Percentiles rank a stretch among this genome's conserved stretches.
phyloP scores from a whole-genome alignment of 2,888 invertebrate genomes.

The Sarcophaga variegata region DNA sequence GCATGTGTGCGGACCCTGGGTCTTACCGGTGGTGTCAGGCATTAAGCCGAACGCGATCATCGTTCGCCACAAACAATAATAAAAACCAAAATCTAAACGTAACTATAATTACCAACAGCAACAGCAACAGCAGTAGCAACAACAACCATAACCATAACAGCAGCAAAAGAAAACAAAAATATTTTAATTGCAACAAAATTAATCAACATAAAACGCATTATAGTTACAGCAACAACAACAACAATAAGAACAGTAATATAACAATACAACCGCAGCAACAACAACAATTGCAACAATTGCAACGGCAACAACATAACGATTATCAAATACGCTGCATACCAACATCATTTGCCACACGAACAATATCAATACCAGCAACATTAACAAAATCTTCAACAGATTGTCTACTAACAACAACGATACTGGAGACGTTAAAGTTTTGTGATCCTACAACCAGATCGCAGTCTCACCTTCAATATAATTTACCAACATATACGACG shows the following conservation, averaged over 20 bases:
- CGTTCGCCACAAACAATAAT: constrained; percentile 80
- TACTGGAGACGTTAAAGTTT: constrained; percentile 70
- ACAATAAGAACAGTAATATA: constrained; percentile 15
- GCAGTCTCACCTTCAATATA: constrained; percentile 63
- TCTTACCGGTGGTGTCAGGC: constrained; percentile 86
- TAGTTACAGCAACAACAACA: constrained; percentile 66
- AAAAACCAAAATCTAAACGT: constrained; percentile 72
- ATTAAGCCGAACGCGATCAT: constrained; percentile 84
- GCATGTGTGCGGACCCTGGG: constrained; percentile 93
- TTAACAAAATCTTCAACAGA: constrained; percentile 58
- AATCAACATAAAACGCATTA: not conserved
- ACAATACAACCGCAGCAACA: constrained; percentile 56
- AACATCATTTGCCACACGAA: constrained; percentile 64
- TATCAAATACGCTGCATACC: constrained; percentile 69
- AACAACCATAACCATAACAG: constrained; percentile 56
- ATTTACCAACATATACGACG: constrained; percentile 49
- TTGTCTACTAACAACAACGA: constrained; percentile 66
- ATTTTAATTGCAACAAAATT: constrained; percentile 55
- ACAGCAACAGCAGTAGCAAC: constrained; percentile 82
- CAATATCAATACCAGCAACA: constrained; percentile 47
- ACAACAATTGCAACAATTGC: constrained; percentile 70
- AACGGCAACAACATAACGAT: constrained; percentile 67
- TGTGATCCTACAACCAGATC: constrained; percentile 55
- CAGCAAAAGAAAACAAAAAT: constrained; percentile 40
- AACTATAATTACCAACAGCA: constrained; percentile 81